Evolutionary conservation across 2,113 vertebrate species (phyloP).

Genomic region (Platanista minor): DNA sequence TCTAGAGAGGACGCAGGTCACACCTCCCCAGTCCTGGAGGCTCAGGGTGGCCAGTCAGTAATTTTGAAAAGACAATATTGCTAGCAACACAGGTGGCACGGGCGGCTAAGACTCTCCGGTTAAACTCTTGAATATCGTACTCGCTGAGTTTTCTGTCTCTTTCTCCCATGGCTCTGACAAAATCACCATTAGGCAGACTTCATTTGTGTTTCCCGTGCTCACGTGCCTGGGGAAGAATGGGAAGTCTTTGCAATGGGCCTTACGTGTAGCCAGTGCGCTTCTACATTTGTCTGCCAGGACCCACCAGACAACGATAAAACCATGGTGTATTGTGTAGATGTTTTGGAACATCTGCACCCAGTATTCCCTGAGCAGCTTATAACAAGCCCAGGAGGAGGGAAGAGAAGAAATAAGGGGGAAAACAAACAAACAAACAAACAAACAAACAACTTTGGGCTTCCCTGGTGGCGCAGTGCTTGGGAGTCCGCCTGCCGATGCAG

Average conservation of each 20-base stretch:
- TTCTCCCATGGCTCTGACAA: not conserved
- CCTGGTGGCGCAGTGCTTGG: too few relatives aligned
- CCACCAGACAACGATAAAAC: conserved; percentile 37
- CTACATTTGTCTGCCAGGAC: not conserved
- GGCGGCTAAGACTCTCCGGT: not conserved
- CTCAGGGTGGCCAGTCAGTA: not conserved
- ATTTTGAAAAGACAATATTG: not conserved
- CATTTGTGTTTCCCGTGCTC: not conserved
- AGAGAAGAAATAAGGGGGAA: not conserved
- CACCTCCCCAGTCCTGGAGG: not conserved
- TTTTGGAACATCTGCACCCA: conserved; percentile 16
- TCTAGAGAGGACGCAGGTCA: not conserved
- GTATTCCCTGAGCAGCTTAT: conserved; percentile 7
- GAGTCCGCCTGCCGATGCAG: too few relatives aligned
- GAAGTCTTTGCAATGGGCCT: conserved; percentile 47
- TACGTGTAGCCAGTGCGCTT: not conserved
- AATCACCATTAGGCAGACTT: conserved; percentile 29
- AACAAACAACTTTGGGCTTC: too few relatives aligned
- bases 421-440: too few relatives aligned
- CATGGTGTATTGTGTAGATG: not conserved
- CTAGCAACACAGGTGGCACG: not conserved
- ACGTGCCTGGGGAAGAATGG: conserved; percentile 1
- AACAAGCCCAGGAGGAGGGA: not conserved
- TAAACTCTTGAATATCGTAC: not conserved
- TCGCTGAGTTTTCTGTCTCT: not conserved